Base-by-base conservation (phyloP, 2,113 vertebrate genomes). In the Diphyllodes magnificus region DNA sequence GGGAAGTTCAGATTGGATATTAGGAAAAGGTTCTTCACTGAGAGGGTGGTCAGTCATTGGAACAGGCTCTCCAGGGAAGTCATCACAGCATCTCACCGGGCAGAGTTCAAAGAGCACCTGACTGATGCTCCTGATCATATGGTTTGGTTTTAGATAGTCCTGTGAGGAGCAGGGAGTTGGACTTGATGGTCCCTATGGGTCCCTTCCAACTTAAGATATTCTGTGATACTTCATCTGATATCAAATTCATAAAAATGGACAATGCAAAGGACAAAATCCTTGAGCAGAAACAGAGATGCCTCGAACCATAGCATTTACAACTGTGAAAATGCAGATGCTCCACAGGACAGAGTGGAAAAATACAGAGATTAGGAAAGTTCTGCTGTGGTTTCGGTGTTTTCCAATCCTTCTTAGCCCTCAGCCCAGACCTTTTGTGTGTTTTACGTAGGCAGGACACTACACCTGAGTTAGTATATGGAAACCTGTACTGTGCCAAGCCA, bases 401-500 rank as follows among this genome's bases (percentile, higher is more conserved):
- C 15, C 35, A 66, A 5, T 27, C 0, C 0, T 25, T 77, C 35
- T n/a, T 10, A 78, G 22, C 15, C 64, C 51, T 59, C 65, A 64
- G 17, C 15, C 44, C 61, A 71, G 22, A 82, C 6, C 28, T 78
- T 78, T 3, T 60, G 3, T 64, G 40, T 19, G 4, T 35, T 90
- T 76, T 37, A 72, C 4, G 0, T 50, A 86, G 27, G 21, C 22
- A 35, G 20, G 37, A 47, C 25, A 68, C 47, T 28, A 49, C 1
- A 4, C 7, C 10, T 78, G 40, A 73, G 56, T 44, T 44, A 71
- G 44, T 44, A 53, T 33, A 79, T 64, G n/a, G n/a, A 91, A 90
- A 51, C 22, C 19, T 80, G 22, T 14, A 54, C 15, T 60, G 65
- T 50, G 54, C 37, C 66, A 92, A 92, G 72, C 35, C 11, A 68